Evolutionary conservation across 2,113 vertebrate genomes (phyloP).

Genomic region (Calyptommatus sinebrachiatus): DNA sequence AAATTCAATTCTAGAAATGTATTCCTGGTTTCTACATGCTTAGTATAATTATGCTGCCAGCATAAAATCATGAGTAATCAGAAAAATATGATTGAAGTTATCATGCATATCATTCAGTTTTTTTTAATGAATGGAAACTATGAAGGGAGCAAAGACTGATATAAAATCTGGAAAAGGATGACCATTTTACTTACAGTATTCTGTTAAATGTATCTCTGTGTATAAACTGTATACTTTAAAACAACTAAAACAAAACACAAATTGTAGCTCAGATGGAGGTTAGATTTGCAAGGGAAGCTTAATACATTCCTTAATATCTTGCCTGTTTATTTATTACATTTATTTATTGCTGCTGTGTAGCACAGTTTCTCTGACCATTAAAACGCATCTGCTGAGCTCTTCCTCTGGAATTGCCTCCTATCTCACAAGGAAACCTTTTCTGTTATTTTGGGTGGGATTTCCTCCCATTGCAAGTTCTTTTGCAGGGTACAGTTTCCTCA

Average conservation of each 20-base stretch:
- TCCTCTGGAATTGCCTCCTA: neutral
- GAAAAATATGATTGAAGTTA: neutral
- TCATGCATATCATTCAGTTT: neutral
- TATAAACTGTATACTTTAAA: neutral
- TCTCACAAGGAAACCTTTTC: neutral
- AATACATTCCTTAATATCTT: neutral
- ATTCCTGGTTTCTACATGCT: conserved; percentile 14
- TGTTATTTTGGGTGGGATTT: neutral
- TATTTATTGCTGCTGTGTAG: too few relatives aligned
- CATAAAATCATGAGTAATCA: neutral
- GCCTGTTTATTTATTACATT: too few relatives aligned
- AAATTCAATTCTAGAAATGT: neutral
- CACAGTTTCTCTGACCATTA: neutral
- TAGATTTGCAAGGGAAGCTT: neutral
- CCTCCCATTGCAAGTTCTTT: neutral
- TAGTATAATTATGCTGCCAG: fast-evolving
- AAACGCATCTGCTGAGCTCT: neutral
- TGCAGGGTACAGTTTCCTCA: neutral
- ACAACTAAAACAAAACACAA: neutral
- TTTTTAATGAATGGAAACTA: neutral
- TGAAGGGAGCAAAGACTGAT: too few relatives aligned
- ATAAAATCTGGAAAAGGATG: neutral
- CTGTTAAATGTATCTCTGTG: neutral
- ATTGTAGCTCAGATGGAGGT: neutral
- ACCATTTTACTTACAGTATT: neutral